phyloP scores from a whole-genome alignment of 2,888 invertebrate genomes.

The Eumacrocentrus americanus region DNA sequence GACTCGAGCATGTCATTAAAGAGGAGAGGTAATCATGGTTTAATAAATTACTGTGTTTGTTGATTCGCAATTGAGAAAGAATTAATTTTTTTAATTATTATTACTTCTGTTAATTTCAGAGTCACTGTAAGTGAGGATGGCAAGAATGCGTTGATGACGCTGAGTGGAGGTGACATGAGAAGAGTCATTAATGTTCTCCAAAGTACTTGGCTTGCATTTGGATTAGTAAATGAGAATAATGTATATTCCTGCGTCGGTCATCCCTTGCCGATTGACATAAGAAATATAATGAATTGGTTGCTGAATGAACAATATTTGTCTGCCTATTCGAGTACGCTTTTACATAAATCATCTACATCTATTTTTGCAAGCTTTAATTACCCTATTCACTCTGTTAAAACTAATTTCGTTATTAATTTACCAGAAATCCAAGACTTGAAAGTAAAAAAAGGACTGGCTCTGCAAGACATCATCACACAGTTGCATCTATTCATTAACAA shows the following conservation, averaged over 20 bases:
- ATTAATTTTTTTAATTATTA: too few relatives aligned
- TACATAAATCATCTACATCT: constrained; percentile 13
- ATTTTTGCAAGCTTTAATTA: neutral
- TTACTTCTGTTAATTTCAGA: constrained; percentile 27
- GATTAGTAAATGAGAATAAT: constrained; percentile 84
- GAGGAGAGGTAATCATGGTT: constrained; percentile 75
- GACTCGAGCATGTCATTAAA: constrained; percentile 82
- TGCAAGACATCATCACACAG: constrained; percentile 92
- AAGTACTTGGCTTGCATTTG: constrained; percentile 93
- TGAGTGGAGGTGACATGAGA: constrained; percentile 98
- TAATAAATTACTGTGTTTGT: neutral
- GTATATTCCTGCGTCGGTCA: constrained; percentile 98
- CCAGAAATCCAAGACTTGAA: constrained; percentile 83
- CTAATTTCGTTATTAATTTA: constrained; percentile 44
- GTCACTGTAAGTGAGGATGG: constrained; percentile 85
- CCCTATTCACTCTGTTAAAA: too few relatives aligned
- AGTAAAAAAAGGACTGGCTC: constrained; percentile 86
- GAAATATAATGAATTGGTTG: constrained; percentile 85
- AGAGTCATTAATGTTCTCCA: constrained; percentile 96
- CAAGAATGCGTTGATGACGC: constrained; percentile 82
- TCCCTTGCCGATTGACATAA: constrained; percentile 88
- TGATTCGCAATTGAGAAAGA: too few relatives aligned
- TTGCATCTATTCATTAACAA: constrained; percentile 85
- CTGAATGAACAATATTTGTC: constrained; percentile 77
- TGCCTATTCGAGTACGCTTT: constrained; percentile 82